Percentiles rank a stretch among this genome's conserved stretches.
Evolutionary conservation across 2,113 vertebrate genomes (phyloP).

Genomic region (Apeltes quadracus): DNA sequence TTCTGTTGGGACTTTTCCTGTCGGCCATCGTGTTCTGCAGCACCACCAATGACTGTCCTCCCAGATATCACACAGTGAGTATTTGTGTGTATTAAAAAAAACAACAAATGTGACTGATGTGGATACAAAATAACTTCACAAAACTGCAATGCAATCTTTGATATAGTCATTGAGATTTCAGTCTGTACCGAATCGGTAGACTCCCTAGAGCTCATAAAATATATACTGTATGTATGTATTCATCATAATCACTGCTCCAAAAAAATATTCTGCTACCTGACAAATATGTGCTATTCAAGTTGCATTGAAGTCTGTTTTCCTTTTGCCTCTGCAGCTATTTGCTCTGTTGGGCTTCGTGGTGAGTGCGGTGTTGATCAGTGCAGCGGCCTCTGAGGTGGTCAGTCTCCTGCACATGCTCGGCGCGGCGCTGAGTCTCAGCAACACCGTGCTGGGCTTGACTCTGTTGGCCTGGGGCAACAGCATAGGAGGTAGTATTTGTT

Average conservation of each 20-base stretch:
- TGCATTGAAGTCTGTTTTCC: background rate
- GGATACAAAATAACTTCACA: too few relatives aligned
- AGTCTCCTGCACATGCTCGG: slow-evolving; percentile 90
- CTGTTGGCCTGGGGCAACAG: slow-evolving; percentile 98
- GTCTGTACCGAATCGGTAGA: background rate
- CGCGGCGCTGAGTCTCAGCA: slow-evolving; percentile 90
- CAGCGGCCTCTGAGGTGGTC: slow-evolving; percentile 90
- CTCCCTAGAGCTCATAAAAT: background rate
- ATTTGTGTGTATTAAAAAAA: background rate
- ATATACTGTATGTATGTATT: background rate
- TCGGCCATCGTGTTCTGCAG: slow-evolving; percentile 84
- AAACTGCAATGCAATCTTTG: background rate
- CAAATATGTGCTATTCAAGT: background rate
- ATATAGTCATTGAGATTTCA: background rate
- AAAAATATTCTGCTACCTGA: background rate
- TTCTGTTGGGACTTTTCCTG: slow-evolving; percentile 80
- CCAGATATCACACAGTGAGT: slow-evolving; percentile 89
- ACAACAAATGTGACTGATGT: background rate
- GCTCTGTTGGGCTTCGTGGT: slow-evolving; percentile 92
- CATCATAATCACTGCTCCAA: background rate
- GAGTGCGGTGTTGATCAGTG: slow-evolving; percentile 92
- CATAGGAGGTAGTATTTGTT: slow-evolving; percentile 73
- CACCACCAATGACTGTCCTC: slow-evolving; percentile 86
- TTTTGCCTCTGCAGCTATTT: slow-evolving; percentile 82
- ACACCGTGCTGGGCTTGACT: slow-evolving; percentile 94